Evolutionary conservation across 92 coral and sea anemone genomes (phyloP), one percentile per base, ranked within the genome.

Genomic region (Zoanthus solanderi): DNA sequence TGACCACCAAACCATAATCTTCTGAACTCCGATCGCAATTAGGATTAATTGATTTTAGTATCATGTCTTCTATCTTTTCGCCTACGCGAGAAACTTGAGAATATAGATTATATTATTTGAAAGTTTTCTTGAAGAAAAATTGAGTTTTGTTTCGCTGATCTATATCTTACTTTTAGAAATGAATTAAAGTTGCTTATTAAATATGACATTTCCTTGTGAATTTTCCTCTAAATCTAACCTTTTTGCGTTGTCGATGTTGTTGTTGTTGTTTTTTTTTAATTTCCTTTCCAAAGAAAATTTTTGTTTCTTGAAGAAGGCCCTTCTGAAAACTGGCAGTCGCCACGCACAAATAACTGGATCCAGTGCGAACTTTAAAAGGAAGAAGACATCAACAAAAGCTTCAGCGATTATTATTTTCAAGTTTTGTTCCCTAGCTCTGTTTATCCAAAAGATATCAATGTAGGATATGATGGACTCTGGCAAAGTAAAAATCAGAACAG

Each of bases 391-490:
- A 17, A 81, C 34, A 2, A 81, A 68, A 66, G 85, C 75, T 81
- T 81, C 76, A 5, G 75, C 63, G 14, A 81, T 81, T 46, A 81
- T 12, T 52, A 81, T 81, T 50, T 67, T 23, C 47, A 6, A 29
- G 58, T 63, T 81, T 47, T 66, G 44, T 3, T 65, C 85, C 0
- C 53, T n/a, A 7, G 75, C 44, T 46, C 85, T 81, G 37, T 47
- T 81, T 9, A 1, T 9, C 75, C 85, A 81, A 23, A 66, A 81
- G 9, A 81, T 29, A 47, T 81, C 75, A 18, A 65, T 11, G 16
- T 81, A 81, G 12, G 85, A 81, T 81, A 81, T 48, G 34, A 81
- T 63, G 7, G 85, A 81, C 13, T 81, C 85, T 31, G 85, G 85
- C 45, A 81, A 50, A 32, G 85, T 81, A 63, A 66, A 81, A 11